Conservation (phyloP, 2,113 vertebrate genomes). For the Micronycteris hirsuta region DNA sequence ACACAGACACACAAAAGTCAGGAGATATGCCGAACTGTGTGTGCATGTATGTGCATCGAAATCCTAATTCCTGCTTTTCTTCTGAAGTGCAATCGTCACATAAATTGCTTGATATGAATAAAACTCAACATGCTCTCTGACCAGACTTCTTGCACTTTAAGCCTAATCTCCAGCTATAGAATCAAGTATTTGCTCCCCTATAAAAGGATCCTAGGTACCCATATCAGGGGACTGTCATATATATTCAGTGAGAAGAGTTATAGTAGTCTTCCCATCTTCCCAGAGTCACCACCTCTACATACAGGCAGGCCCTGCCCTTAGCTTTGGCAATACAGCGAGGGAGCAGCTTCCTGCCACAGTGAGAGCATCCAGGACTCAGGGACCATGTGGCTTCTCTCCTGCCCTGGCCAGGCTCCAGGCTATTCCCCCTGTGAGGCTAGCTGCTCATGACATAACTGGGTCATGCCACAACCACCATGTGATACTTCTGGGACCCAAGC, state of each 20-base stretch:
- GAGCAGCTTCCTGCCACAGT: not conserved
- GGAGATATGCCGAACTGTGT: not conserved
- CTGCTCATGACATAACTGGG: constrained; percentile 63
- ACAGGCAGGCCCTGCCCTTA: not conserved
- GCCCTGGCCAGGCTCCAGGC: constrained; percentile 46
- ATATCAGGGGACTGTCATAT: not conserved
- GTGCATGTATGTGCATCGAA: not conserved
- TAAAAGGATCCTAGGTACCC: not conserved
- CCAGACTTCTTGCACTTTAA: not conserved
- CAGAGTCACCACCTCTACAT: not conserved
- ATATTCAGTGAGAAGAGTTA: not conserved
- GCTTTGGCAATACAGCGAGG: constrained; percentile 36
- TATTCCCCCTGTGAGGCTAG: constrained; percentile 31
- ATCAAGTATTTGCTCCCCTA: not conserved
- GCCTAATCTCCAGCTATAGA: not conserved
- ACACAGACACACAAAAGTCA: not conserved
- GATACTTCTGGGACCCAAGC: constrained; percentile 26
- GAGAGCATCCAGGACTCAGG: not conserved
- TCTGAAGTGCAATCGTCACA: not conserved
- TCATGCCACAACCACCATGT: constrained; percentile 23
- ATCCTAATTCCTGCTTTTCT: not conserved
- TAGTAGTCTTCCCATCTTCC: not conserved
- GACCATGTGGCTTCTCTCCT: constrained; percentile 57
- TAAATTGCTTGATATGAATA: not conserved
- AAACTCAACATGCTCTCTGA: not conserved